Percentiles rank a stretch among this genome's conserved stretches.
Evolutionary conservation across 2,797 vertebrate genomes (phyloP).

Genomic region (Tarsius wallacei): DNA sequence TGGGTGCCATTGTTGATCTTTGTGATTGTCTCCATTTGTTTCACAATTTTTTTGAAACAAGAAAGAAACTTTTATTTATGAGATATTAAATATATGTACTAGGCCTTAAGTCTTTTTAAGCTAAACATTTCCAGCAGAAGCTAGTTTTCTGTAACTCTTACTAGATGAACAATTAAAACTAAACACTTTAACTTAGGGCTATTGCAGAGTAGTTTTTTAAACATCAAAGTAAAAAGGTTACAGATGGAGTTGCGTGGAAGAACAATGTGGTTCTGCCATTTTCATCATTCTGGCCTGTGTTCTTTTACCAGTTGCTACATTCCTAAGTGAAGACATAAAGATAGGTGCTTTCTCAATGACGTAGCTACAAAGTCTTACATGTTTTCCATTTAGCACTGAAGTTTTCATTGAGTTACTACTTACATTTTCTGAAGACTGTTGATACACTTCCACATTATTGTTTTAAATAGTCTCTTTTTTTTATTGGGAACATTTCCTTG

Average conservation of each 20-base stretch:
- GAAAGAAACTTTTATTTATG: neutral
- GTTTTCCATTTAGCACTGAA: neutral
- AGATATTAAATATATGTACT: neutral
- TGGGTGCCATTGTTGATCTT: neutral
- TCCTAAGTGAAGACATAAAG: conserved; percentile 8
- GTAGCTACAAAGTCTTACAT: neutral
- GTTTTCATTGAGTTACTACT: conserved; percentile 25
- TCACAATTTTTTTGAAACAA: neutral
- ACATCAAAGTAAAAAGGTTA: neutral
- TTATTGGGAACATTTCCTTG: conserved; percentile 83
- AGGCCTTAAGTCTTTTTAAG: conserved; percentile 36
- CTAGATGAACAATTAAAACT: neutral
- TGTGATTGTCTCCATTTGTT: neutral
- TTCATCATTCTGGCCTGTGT: neutral
- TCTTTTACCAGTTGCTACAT: conserved; percentile 27
- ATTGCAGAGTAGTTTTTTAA: conserved; percentile 7
- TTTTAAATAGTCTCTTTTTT: conserved; percentile 74
- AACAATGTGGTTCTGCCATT: neutral
- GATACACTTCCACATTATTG: conserved; percentile 68
- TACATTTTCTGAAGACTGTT: conserved; percentile 68
- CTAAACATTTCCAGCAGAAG: neutral
- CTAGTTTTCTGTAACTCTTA: conserved; percentile 27
- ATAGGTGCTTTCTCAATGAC: neutral
- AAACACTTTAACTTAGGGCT: neutral
- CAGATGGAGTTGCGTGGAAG: neutral